phyloP scores from a whole-genome alignment of 2,113 vertebrate species.

The Notothenia rossii region DNA sequence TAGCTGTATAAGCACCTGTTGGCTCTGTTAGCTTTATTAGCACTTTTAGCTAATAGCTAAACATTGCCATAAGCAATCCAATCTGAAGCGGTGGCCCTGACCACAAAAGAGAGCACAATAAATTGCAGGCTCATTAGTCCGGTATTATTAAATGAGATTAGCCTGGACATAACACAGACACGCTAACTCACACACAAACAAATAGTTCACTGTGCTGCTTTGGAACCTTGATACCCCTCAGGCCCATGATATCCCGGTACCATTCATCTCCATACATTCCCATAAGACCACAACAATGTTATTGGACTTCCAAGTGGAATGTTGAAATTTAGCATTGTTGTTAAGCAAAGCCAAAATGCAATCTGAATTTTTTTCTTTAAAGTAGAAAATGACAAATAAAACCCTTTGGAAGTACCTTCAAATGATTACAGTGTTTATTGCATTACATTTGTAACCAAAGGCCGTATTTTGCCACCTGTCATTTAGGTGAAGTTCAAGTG shows the following conservation, averaged over 20 bases:
- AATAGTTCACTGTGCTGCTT: background rate
- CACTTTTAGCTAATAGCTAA: too few species aligned
- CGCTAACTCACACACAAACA: too few species aligned
- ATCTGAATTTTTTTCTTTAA: background rate
- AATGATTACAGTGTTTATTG: slow-evolving; percentile 39
- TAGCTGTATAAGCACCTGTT: too few species aligned
- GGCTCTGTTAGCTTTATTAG: too few species aligned
- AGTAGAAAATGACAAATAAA: background rate
- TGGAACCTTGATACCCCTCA: slow-evolving; percentile 5
- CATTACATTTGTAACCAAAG: slow-evolving; percentile 12
- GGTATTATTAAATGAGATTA: too few species aligned
- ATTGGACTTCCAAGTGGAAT: slow-evolving; percentile 1
- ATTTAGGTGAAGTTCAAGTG: slow-evolving; percentile 87
- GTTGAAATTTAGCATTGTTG: background rate
- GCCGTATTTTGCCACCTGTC: slow-evolving; percentile 88
- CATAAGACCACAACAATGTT: slow-evolving; percentile 12
- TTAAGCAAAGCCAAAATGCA: background rate
- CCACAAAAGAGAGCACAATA: too few species aligned
- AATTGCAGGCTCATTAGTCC: too few species aligned
- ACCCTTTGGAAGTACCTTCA: slow-evolving; percentile 41
- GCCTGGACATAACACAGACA: too few species aligned
- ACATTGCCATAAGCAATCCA: too few species aligned
- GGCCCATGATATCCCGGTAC: background rate
- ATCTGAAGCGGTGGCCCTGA: too few species aligned
- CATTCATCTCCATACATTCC: slow-evolving; percentile 10